phyloP scores from a whole-genome alignment of 1,140 invertebrate species.

The Hycleus cichorii region DNA sequence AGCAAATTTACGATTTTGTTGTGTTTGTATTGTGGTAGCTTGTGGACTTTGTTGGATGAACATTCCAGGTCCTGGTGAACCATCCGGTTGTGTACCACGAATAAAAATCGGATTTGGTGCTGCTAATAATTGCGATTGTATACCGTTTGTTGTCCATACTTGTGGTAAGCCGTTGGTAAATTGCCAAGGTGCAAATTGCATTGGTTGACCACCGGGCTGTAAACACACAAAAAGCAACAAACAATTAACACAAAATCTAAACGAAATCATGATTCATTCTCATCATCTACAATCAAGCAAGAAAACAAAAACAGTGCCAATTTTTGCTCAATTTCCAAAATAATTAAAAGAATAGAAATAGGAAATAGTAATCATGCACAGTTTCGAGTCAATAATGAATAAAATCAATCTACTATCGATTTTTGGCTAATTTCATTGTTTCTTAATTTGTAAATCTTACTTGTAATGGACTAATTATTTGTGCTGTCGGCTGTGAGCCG shows the following conservation, averaged over 20 bases:
- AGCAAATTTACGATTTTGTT: conserved; percentile 49
- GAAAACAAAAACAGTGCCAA: too few species aligned
- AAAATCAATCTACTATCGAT: neutral
- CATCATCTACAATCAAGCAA: too few species aligned
- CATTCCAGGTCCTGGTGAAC: conserved; percentile 54
- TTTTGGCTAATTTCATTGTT: neutral
- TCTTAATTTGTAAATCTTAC: conserved; percentile 27
- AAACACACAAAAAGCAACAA: conserved; percentile 6
- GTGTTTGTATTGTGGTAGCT: conserved; percentile 44
- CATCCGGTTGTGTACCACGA: conserved; percentile 67
- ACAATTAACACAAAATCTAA: neutral
- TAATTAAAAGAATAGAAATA: too few species aligned
- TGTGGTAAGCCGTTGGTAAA: conserved; percentile 54
- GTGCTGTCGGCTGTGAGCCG: conserved; percentile 50
- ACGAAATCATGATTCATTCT: too few species aligned
- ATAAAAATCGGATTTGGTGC: conserved; percentile 79
- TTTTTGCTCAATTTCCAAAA: too few species aligned
- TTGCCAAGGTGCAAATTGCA: conserved; percentile 55
- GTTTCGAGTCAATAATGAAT: neutral
- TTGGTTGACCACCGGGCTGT: conserved; percentile 51
- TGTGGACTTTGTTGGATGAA: conserved; percentile 81
- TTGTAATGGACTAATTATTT: conserved; percentile 58
- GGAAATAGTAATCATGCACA: neutral
- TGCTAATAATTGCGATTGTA: conserved; percentile 60
- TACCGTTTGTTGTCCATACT: conserved; percentile 59